Base-by-base conservation (phyloP, 2,113 vertebrate genomes). In the Aegypius monachus region DNA sequence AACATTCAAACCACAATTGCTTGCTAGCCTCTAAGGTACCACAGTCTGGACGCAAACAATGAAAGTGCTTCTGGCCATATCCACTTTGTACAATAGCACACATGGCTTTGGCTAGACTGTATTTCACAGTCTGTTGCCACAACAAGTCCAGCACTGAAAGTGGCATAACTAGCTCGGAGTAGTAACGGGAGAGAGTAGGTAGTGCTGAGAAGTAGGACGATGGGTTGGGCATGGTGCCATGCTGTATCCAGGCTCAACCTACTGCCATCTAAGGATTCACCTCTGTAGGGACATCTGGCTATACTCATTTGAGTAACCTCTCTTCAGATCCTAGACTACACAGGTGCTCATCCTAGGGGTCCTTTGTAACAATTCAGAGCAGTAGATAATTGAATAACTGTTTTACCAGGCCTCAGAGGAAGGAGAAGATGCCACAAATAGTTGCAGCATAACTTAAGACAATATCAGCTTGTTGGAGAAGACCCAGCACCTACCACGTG, bases 371-470 rank as follows among this genome's bases (percentile, higher is more conserved):
- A 53, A 52, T 68, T 77, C 10, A 12, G 23, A 72, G 38, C 68
- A 58, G 48, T 2, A 62, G 27, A 21, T 81, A 66, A 53, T 11
- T 31, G 21, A 92, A 62, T 13, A 82, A 48, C 29, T 77, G 9
- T 62, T 83, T 92, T 42, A 73, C 14, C 53, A 93, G 43, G 27
- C 53, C 15, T 73, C 38, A 81, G 55, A 91, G 82, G 92, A 70
- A 40, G 19, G 32, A 82, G 42, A 48, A 65, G n/a, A 42, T 58
- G n/a, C 58, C 42, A 62, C 34, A 74, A 92, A 81, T 34, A 74
- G 25, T 25, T 88, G 62, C 43, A 90, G n/a, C 13, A 12, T 71
- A 87, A 74, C n/a, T 81, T 92, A 43, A 86, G 68, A 21, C 13
- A 74, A 2, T 56, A 61, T 38, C 45, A 36, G 9, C 66, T 66